Conservation (phyloP, 2,113 vertebrate genomes). For the Malurus alboscapulatus region DNA sequence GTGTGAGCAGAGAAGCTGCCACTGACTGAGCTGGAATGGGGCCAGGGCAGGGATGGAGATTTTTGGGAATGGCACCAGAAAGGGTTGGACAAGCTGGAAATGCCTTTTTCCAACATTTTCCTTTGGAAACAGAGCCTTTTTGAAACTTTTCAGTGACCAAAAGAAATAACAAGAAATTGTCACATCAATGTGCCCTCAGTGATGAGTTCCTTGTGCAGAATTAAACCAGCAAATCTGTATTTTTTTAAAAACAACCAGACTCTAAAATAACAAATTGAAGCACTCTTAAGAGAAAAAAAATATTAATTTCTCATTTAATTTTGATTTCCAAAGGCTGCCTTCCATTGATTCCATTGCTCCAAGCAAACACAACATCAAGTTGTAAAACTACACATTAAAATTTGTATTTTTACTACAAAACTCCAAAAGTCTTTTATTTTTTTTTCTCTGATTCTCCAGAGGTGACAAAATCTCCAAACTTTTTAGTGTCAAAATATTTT, state of each 20-base stretch:
- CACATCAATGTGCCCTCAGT: rapidly evolving
- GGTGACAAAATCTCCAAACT: neutral
- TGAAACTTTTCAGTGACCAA: neutral
- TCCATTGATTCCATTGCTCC: neutral
- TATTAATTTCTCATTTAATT: neutral
- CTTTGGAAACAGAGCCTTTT: neutral
- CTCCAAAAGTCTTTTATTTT: neutral
- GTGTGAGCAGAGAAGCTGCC: neutral
- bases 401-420: neutral
- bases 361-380: neutral
- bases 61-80: neutral
- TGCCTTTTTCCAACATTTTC: neutral
- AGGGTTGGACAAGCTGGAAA: neutral
- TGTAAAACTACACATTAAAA: neutral
- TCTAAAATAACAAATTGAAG: neutral
- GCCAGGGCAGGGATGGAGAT: neutral
- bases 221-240: neutral
- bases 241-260: neutral
- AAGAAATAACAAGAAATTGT: neutral
- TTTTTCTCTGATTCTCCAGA: rapidly evolving
- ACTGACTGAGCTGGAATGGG: rapidly evolving
- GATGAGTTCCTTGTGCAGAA: rapidly evolving
- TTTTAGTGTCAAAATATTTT: neutral
- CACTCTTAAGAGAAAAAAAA: neutral
- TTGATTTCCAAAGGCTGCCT: neutral